Conservation (phyloP, 2,888 invertebrate genomes). For the Apamea monoglypha region DNA sequence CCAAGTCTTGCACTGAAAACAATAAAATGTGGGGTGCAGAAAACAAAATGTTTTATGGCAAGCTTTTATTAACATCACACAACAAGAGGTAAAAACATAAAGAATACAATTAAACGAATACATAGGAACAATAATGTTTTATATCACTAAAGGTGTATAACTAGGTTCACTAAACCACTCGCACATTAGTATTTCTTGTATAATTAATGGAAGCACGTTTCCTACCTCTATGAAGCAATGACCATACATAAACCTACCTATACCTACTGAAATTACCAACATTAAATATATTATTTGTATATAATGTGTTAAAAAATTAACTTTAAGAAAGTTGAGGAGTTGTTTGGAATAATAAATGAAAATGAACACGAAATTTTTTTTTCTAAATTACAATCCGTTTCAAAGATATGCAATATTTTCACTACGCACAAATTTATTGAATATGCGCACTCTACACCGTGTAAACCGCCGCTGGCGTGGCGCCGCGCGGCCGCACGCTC, state of each 20-base stretch:
- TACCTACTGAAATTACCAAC: background rate
- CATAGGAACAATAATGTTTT: conserved; percentile 32
- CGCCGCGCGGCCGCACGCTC: too few relatives aligned
- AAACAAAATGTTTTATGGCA: conserved; percentile 6
- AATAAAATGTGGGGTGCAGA: background rate
- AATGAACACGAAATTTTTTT: too few relatives aligned
- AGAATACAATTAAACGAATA: conserved; percentile 22
- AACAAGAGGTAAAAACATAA: conserved; percentile 19
- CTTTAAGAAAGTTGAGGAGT: too few relatives aligned
- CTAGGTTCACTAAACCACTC: background rate
- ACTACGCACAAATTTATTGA: too few relatives aligned
- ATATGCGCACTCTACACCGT: too few relatives aligned
- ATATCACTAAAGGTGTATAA: conserved; percentile 5
- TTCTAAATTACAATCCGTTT: too few relatives aligned
- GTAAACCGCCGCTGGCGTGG: too few relatives aligned
- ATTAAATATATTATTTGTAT: too few relatives aligned
- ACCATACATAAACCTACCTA: background rate
- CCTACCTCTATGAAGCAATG: conserved; percentile 4
- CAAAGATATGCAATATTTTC: too few relatives aligned
- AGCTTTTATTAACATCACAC: conserved; percentile 50
- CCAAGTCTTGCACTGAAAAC: background rate
- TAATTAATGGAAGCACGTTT: conserved; percentile 44
- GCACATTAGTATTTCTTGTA: background rate
- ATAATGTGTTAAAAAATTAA: too few relatives aligned
- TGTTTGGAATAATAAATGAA: too few relatives aligned